Evolutionary conservation across 2,888 invertebrate genomes (phyloP).

Genomic region (Terebella lapidaria): DNA sequence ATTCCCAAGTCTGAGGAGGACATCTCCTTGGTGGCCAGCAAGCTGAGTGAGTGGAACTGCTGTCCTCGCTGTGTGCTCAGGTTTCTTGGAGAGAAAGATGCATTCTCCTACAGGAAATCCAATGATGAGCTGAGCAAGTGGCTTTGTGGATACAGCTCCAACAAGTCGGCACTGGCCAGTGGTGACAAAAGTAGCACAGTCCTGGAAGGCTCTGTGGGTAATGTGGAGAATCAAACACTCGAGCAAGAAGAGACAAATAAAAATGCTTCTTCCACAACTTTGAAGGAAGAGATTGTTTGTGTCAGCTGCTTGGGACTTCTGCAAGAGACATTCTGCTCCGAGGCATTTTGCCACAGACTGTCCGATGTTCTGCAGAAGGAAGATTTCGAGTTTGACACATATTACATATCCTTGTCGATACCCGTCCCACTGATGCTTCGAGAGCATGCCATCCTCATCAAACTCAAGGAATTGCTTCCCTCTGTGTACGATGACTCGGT

Average conservation of each 20-base stretch:
- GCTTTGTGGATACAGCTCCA: neutral
- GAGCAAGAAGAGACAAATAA: too few species aligned
- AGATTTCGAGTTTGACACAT: slow-evolving; percentile 10
- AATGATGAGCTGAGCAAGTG: neutral
- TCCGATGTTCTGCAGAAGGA: slow-evolving; percentile 4
- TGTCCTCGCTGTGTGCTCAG: slow-evolving; percentile 19
- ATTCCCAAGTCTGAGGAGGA: too few species aligned
- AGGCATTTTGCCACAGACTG: slow-evolving; percentile 9
- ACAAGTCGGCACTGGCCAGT: neutral
- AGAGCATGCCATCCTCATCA: slow-evolving; percentile 15
- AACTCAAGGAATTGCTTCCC: slow-evolving; percentile 10
- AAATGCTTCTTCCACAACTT: too few species aligned
- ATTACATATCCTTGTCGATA: slow-evolving; percentile 12
- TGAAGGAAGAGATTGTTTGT: slow-evolving; percentile 9
- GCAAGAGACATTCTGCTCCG: slow-evolving; percentile 14
- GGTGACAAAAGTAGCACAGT: neutral
- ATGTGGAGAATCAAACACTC: neutral
- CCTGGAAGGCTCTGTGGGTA: too few species aligned
- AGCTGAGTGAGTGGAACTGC: too few species aligned
- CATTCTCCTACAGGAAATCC: neutral
- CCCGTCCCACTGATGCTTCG: slow-evolving; percentile 17
- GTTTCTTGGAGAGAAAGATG: slow-evolving; percentile 12
- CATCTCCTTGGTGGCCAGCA: too few species aligned
- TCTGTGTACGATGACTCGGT: neutral
- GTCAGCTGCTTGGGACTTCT: slow-evolving; percentile 21